Base-by-base conservation (phyloP, 2,113 vertebrate species). In the Ammospiza caudacuta region DNA sequence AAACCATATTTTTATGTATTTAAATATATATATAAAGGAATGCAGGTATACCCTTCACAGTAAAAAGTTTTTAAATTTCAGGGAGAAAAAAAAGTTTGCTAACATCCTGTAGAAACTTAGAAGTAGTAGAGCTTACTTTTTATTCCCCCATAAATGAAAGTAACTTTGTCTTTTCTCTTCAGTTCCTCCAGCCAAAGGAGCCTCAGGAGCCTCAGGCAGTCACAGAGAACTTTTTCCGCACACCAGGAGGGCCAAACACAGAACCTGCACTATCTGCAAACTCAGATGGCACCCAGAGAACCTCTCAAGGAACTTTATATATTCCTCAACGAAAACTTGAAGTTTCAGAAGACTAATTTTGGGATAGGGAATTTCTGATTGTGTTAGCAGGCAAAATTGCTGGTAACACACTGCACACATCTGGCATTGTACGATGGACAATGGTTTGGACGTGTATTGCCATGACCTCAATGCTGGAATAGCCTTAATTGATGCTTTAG, bases 281-380 rank as follows among this genome's bases (percentile, higher is more conserved):
- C 64, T 97, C 98, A 27, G 91, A 95, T 86, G 84, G 96, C 72
- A 68, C 92, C 2, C 62, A 91, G 41, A 95, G 92, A 81, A 73
- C 41, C 12, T 97, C 97, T 69, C 35, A 96, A 84, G 98, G 97
- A 94, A 95, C 94, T 23, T 90, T 98, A 20, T 98, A 98, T 91
- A 97, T 98, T 91, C 98, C 99, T 88, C 99, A 99, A 92, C 97
- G 99, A 90, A 99, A 99, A 97, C 98, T 99, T 96, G 98, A 99
- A 84, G 98, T 99, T 37, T 97, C 97, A 3, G 98, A 99, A 78
- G 98, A 99, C 73, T 97, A 92, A 85, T 97, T 84, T 90, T 91
- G 62, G 94, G 74, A 46, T 55, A 58, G 78, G 28, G 9, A 76
- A 55, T 83, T 52, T 35, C 49, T 92, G 72, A 44, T 11, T 75